These are phyloP conservation scores for Nesidiocoris tenuis DNA, from an alignment of 2,888 invertebrate species.

Conservation along the genomic window DNA sequence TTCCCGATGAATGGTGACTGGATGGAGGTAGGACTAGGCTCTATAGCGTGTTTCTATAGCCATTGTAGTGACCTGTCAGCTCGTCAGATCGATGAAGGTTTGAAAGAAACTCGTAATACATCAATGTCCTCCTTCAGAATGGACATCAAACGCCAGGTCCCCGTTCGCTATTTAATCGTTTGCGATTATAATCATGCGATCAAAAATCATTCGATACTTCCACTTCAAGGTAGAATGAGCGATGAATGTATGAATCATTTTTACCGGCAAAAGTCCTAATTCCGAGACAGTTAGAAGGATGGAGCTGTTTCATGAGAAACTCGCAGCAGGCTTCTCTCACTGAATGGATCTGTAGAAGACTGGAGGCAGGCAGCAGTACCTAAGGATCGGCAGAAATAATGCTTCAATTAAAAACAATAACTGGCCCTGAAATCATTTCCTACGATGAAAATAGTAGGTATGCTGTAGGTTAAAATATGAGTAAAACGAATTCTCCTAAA, in stretches of 20 bases:
- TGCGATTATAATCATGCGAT: too few species aligned
- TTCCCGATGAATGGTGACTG: not conserved
- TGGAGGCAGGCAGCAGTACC: constrained; percentile 69
- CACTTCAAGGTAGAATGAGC: too few species aligned
- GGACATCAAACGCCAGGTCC: not conserved
- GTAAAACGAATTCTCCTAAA: too few species aligned
- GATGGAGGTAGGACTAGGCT: not conserved
- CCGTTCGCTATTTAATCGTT: too few species aligned
- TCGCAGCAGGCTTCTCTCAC: constrained; percentile 73
- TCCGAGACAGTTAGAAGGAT: constrained; percentile 74
- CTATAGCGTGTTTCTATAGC: not conserved
- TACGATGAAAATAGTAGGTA: too few species aligned
- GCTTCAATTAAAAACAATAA: not conserved
- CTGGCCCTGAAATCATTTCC: too few species aligned
- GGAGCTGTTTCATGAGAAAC: constrained; percentile 71
- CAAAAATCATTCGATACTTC: too few species aligned
- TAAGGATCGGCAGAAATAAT: too few species aligned
- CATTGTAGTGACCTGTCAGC: not conserved
- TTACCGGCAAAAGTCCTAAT: constrained; percentile 69
- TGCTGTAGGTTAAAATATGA: too few species aligned
- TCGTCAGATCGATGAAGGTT: not conserved
- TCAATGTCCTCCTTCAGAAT: not conserved
- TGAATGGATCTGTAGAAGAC: constrained; percentile 68
- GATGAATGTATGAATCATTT: too few species aligned
- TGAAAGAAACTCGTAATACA: not conserved